These are phyloP conservation scores for Hippopotamus amphibius DNA, from an alignment of 2,113 vertebrate species.

Conservation along the genomic window DNA sequence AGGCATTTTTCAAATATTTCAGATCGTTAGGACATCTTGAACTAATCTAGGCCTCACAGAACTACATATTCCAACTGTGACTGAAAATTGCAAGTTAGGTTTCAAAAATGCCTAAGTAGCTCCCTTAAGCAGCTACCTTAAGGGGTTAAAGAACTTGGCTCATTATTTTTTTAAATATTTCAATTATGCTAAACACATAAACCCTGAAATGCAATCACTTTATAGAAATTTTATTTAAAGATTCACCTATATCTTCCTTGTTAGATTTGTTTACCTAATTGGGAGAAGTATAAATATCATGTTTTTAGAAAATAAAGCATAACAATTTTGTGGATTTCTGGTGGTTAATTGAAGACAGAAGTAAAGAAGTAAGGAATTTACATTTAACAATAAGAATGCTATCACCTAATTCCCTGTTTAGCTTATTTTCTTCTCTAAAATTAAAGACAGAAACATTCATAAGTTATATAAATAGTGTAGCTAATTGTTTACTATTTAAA, in stretches of 20 bases:
- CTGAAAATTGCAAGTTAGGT: background rate
- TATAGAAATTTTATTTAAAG: background rate
- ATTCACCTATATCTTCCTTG: background rate
- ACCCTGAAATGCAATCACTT: background rate
- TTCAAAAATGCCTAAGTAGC: background rate
- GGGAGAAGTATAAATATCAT: background rate
- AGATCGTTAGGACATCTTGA: background rate
- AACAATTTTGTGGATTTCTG: background rate
- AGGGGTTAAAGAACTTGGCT: background rate
- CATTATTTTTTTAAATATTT: slow-evolving; percentile 28
- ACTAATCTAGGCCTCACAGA: background rate
- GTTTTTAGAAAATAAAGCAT: background rate
- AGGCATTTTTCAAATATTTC: background rate
- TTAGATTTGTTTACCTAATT: background rate
- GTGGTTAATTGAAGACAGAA: background rate
- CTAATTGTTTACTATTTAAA: background rate
- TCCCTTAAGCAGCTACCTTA: background rate
- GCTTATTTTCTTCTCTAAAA: slow-evolving; percentile 2
- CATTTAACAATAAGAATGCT: background rate
- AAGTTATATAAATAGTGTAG: background rate
- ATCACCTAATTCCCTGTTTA: background rate
- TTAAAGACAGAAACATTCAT: background rate
- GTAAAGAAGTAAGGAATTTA: background rate
- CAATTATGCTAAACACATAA: background rate
- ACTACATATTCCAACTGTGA: background rate